phyloP scores from a whole-genome alignment of 2,113 vertebrate genomes.

The Cnemophilus loriae region DNA sequence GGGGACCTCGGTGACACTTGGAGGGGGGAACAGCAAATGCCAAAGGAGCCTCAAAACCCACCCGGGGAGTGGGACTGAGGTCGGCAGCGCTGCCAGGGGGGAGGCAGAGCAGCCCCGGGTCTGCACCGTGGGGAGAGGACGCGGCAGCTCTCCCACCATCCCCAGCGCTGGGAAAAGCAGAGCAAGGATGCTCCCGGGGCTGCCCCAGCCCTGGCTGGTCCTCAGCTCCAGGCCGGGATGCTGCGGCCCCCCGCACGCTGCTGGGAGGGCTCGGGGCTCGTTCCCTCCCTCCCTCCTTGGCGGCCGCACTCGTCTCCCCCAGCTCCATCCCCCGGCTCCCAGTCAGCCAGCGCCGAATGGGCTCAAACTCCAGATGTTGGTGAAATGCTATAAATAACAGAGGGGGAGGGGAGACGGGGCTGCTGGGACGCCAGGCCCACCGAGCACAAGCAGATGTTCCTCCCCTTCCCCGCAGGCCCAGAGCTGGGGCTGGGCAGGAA shows the following conservation, averaged over 20 bases:
- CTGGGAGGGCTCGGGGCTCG: not conserved
- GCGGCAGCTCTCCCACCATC: accelerated
- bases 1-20: not conserved
- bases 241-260: accelerated
- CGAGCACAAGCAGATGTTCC: slow-evolving; percentile 23
- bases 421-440: not conserved
- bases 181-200: not conserved
- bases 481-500: not conserved
- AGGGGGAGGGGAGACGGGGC: not conserved
- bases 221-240: accelerated
- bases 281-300: not conserved
- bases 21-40: not conserved
- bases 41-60: not conserved
- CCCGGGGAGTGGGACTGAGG: accelerated
- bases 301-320: not conserved
- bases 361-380: slow-evolving; percentile 47
- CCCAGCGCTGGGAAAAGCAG: not conserved
- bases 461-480: not conserved
- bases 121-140: accelerated
- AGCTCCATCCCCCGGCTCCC: not conserved
- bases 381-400: slow-evolving; percentile 25
- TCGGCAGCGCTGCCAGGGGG: accelerated
- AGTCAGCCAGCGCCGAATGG: not conserved
- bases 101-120: not conserved
- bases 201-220: accelerated